These are phyloP conservation scores for Magallana nippona DNA, from an alignment of 2,888 invertebrate genomes.

Conservation along the genomic window DNA sequence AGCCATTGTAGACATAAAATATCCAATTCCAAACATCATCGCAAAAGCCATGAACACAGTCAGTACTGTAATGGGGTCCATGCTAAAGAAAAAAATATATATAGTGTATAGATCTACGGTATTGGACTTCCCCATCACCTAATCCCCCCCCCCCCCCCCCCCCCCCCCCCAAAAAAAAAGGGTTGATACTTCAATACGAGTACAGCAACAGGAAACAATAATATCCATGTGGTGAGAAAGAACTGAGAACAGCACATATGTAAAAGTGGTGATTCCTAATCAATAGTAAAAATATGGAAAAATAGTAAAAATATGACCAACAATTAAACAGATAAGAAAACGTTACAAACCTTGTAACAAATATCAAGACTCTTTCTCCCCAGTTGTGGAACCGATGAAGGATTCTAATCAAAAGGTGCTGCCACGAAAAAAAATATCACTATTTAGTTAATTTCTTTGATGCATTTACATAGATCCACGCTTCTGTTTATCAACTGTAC, in stretches of 20 bases:
- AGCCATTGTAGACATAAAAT: slow-evolving; percentile 86
- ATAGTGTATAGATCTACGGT: background rate
- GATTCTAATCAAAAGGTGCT: slow-evolving; percentile 71
- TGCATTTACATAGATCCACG: too few relatives aligned
- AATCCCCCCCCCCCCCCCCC: background rate
- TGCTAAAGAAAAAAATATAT: slow-evolving; percentile 55
- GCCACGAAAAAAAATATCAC: slow-evolving; percentile 40
- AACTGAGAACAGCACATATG: too few relatives aligned
- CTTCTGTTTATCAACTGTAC: too few relatives aligned
- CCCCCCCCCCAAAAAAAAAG: too few relatives aligned
- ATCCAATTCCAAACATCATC: slow-evolving; percentile 89
- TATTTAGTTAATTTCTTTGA: too few relatives aligned
- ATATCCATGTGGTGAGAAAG: too few relatives aligned
- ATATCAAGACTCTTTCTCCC: slow-evolving; percentile 65
- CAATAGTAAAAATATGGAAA: too few relatives aligned
- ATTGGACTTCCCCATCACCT: background rate
- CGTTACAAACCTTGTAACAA: slow-evolving; percentile 61
- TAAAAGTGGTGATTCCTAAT: too few relatives aligned
- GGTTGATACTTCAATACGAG: too few relatives aligned
- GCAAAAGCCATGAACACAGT: slow-evolving; percentile 89
- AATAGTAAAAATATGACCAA: background rate
- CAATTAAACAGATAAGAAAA: background rate
- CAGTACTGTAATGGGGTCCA: slow-evolving; percentile 88
- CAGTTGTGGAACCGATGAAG: slow-evolving; percentile 67
- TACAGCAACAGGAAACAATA: too few relatives aligned